These are phyloP conservation scores for Pocillopora grandis DNA, from an alignment of 92 coral and sea anemone species.

Conservation along the genomic window DNA sequence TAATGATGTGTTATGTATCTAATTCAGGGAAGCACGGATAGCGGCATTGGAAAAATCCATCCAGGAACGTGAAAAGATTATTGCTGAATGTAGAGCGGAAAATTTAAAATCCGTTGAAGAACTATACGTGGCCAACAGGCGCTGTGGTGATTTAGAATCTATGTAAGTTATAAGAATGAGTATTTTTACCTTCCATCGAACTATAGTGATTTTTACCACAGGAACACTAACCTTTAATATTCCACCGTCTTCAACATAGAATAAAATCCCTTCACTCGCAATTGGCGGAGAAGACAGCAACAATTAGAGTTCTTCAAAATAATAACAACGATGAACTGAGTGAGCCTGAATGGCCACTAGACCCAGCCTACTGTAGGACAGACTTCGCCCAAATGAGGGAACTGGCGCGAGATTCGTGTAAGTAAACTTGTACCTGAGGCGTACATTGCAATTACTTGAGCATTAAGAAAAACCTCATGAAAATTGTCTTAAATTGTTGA, in stretches of 20 bases:
- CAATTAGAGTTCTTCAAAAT: slow-evolving; percentile 33
- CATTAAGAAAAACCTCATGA: background rate
- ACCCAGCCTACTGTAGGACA: slow-evolving; percentile 39
- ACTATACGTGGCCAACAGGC: slow-evolving; percentile 57
- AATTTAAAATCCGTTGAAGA: slow-evolving; percentile 57
- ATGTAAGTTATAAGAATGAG: slow-evolving; percentile 41
- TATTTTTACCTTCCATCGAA: background rate
- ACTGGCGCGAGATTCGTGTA: slow-evolving; percentile 45
- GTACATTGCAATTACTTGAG: background rate
- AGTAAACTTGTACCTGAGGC: background rate
- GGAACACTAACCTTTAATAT: background rate
- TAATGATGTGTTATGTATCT: background rate
- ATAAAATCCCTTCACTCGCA: slow-evolving; percentile 67
- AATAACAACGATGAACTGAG: slow-evolving; percentile 23
- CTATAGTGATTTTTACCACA: background rate
- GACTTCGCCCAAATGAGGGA: slow-evolving; percentile 42
- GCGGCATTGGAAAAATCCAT: slow-evolving; percentile 59
- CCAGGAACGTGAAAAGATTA: slow-evolving; percentile 57
- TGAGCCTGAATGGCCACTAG: slow-evolving; percentile 53
- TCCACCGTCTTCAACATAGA: slow-evolving; percentile 10
- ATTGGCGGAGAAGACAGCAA: slow-evolving; percentile 60
- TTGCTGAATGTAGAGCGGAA: slow-evolving; percentile 52
- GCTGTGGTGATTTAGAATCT: slow-evolving; percentile 58
- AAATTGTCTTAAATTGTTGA: background rate
- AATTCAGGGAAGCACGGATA: slow-evolving; percentile 56